Evolutionary conservation across 2,888 invertebrate genomes (phyloP).

Genomic region (Chaetoderma sp.): DNA sequence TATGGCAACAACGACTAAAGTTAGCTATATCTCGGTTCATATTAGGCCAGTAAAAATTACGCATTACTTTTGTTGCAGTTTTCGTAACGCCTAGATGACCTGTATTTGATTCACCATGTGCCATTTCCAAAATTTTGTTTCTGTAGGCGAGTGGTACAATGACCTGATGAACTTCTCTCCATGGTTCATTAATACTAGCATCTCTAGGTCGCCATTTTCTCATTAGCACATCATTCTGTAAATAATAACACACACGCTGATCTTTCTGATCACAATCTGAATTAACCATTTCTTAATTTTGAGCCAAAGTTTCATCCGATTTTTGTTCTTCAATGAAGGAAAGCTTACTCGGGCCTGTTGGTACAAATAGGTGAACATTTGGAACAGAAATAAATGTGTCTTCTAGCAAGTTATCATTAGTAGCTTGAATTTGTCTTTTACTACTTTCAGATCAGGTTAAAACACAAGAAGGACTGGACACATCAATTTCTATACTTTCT

Average conservation of each 20-base stretch:
- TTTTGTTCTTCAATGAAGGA: no score
- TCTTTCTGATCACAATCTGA: background rate
- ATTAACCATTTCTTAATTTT: background rate
- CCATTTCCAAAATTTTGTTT: no score
- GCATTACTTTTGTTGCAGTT: background rate
- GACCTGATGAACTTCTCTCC: constrained; percentile 1
- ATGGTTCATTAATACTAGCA: constrained; percentile 11
- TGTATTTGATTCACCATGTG: background rate
- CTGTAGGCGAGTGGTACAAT: no score
- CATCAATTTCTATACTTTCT: no score
- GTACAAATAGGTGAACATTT: no score
- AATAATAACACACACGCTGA: constrained; percentile 5
- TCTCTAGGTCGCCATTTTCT: constrained; percentile 14
- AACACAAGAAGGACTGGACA: no score
- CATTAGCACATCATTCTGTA: constrained; percentile 13
- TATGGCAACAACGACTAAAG: constrained; percentile 12
- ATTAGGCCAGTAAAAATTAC: constrained; percentile 20
- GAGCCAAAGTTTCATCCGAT: background rate
- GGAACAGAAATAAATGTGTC: no score
- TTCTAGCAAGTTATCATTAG: no score
- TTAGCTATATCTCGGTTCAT: constrained; percentile 10
- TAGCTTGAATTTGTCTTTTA: no score
- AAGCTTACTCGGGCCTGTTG: no score
- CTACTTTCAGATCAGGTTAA: no score
- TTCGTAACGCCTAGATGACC: constrained; percentile 18